phyloP scores from a whole-genome alignment of 1,140 invertebrate species.

The Drosophila lini region DNA sequence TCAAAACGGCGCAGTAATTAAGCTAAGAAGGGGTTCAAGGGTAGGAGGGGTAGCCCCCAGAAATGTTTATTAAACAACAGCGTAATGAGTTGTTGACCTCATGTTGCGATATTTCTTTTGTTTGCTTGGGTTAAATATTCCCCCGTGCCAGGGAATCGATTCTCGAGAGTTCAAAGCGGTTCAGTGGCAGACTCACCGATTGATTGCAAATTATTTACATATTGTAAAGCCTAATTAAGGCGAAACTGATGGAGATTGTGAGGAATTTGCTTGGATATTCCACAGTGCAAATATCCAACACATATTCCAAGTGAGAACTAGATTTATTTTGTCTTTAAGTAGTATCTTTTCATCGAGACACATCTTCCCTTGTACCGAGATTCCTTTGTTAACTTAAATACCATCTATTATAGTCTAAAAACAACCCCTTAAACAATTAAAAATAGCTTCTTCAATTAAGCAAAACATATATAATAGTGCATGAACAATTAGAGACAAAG shows the following conservation, averaged over 20 bases:
- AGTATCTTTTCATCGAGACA: not conserved
- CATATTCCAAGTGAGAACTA: too few relatives aligned
- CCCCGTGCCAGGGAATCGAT: not conserved
- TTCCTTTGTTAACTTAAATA: not conserved
- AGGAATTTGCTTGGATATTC: too few relatives aligned
- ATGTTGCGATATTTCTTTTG: conserved; percentile 46
- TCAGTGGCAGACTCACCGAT: conserved; percentile 16
- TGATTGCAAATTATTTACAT: conserved; percentile 27
- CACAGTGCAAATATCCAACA: too few relatives aligned
- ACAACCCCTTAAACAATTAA: not conserved
- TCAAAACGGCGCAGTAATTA: conserved; percentile 35
- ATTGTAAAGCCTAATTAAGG: conserved; percentile 20
- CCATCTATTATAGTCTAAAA: not conserved
- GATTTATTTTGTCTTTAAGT: not conserved
- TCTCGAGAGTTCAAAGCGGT: conserved; percentile 27
- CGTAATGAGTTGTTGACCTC: conserved; percentile 50
- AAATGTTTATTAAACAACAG: conserved; percentile 50
- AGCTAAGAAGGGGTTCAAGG: not conserved
- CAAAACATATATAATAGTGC: conserved; percentile 3
- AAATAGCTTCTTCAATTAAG: conserved; percentile 7
- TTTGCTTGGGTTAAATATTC: conserved; percentile 19
- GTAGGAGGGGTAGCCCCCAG: not conserved
- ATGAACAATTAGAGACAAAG: conserved; percentile 12
- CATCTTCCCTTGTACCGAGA: not conserved
- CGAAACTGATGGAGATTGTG: not conserved